Evolutionary conservation across 2,797 vertebrate genomes (phyloP).

Genomic region (Peromyscus aztecus): DNA sequence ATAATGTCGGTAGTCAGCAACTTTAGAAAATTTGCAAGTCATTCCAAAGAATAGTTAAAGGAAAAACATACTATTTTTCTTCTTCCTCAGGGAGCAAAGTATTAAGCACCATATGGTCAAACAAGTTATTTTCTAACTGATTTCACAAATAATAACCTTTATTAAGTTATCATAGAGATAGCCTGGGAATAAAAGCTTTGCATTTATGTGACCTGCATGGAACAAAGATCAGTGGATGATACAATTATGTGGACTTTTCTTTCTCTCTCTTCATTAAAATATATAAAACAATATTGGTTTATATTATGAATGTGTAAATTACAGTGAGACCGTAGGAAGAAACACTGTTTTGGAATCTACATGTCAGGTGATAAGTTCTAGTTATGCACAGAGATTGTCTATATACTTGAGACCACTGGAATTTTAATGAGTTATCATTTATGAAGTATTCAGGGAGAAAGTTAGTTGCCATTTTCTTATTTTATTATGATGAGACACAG

Average conservation of each 20-base stretch:
- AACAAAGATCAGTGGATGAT: conserved; percentile 17
- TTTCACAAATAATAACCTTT: conserved; percentile 44
- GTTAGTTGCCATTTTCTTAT: neutral
- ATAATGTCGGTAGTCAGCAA: conserved; percentile 55
- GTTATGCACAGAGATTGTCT: neutral
- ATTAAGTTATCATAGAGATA: conserved; percentile 10
- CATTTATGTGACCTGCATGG: neutral
- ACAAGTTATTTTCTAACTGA: conserved; percentile 28
- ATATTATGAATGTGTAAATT: neutral
- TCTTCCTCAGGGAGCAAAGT: conserved; percentile 5
- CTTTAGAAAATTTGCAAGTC: conserved; percentile 52
- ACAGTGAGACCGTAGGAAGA: neutral
- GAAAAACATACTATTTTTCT: neutral
- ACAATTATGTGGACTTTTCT: neutral
- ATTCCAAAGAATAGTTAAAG: conserved; percentile 33
- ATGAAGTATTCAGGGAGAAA: neutral
- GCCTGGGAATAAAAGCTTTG: conserved; percentile 23
- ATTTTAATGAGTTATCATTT: neutral
- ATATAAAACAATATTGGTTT: neutral
- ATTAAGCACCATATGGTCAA: conserved; percentile 5
- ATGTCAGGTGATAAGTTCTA: neutral
- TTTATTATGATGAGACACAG: neutral
- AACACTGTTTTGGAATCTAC: neutral
- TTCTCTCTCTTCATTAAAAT: conserved; percentile 11
- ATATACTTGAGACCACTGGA: neutral